Base-by-base conservation (phyloP, 2,888 invertebrate genomes). In the Melieria crassipennis region DNA sequence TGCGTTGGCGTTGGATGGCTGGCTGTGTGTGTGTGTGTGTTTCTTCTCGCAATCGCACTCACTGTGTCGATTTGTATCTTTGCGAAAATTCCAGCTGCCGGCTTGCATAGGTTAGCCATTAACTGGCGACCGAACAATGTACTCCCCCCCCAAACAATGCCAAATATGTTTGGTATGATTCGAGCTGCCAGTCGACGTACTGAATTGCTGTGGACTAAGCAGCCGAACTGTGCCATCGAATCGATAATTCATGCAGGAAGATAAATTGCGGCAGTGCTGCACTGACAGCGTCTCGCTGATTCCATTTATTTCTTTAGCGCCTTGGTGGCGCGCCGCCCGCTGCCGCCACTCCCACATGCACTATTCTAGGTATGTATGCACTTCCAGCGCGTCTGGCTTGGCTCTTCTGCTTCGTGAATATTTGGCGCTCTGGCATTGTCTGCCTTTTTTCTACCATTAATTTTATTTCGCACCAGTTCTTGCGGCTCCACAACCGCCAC, bases 31-130 rank as follows among this genome's bases (percentile, higher is more conserved):
- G 30, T 58, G 6, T 52, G 10, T 7, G 11, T 52, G 52, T 52
- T 5, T 13, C 58, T 58, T 58, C 5, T 6, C 5, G 11, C 30
- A 5, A 16, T 16, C 30, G n/a, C 58, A 16, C 30, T 10, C 30
- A 42, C 10, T 30, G 58, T 58, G 58, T 16, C 11, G 58, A 16
- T 58, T 16, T 58, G 10, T 16, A 58, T 58, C 10, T 58, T 58
- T 16, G 11, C 58, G 30, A 30, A 30, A 52, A 13, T 11, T 52
- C 52, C 30, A 16, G 42, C 16, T 58, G n/a, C 58, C 30, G 58
- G 79, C 82, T 81, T 82, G 79, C 82, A 80, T 79, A 82, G 80
- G 81, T 82, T 82, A 80, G 80, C 78, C 82, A 80, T 80, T 80
- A 80, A 81, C 80, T 80, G 76, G 80, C 69, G 74, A 55, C 73